These are phyloP conservation scores for Notocelia uddmanniana DNA, from an alignment of 2,888 invertebrate species.

Conservation along the genomic window DNA sequence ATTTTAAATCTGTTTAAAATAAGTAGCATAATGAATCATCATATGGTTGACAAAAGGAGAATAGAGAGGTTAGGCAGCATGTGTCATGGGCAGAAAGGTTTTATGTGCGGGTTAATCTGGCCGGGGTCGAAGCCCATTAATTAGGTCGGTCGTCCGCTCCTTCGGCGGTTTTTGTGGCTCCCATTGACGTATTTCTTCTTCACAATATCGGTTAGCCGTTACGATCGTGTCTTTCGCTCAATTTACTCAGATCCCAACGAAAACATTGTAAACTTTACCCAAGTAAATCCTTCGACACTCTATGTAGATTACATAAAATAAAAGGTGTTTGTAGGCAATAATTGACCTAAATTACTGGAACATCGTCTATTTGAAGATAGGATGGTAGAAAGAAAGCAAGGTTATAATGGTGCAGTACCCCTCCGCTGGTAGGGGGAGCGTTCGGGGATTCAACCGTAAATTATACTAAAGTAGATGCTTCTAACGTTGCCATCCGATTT, in stretches of 20 bases:
- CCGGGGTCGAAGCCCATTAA: slow-evolving; percentile 69
- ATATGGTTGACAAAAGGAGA: slow-evolving; percentile 52
- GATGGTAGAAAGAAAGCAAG: no score
- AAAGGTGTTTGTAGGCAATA: neutral
- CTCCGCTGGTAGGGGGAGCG: no score
- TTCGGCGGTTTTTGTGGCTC: slow-evolving; percentile 72
- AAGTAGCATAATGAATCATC: slow-evolving; percentile 11
- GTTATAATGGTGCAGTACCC: no score
- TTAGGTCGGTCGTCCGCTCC: slow-evolving; percentile 70
- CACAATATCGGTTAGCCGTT: slow-evolving; percentile 47
- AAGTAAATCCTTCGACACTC: slow-evolving; percentile 24
- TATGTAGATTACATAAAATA: slow-evolving; percentile 21
- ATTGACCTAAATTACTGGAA: neutral
- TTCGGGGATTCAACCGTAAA: no score
- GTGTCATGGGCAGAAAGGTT: slow-evolving; percentile 76
- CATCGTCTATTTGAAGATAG: no score
- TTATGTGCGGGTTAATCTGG: slow-evolving; percentile 75
- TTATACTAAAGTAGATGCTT: no score
- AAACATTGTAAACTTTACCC: slow-evolving; percentile 32
- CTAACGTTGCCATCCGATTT: no score
- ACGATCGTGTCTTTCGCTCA: slow-evolving; percentile 45
- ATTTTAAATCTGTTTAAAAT: neutral
- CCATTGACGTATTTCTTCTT: slow-evolving; percentile 71
- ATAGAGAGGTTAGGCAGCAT: slow-evolving; percentile 54
- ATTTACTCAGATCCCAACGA: slow-evolving; percentile 39